Evolutionary conservation across 2,113 vertebrate species (phyloP), one percentile per base, ranked within the genome.

Genomic region (Rhinoptilus africanus): DNA sequence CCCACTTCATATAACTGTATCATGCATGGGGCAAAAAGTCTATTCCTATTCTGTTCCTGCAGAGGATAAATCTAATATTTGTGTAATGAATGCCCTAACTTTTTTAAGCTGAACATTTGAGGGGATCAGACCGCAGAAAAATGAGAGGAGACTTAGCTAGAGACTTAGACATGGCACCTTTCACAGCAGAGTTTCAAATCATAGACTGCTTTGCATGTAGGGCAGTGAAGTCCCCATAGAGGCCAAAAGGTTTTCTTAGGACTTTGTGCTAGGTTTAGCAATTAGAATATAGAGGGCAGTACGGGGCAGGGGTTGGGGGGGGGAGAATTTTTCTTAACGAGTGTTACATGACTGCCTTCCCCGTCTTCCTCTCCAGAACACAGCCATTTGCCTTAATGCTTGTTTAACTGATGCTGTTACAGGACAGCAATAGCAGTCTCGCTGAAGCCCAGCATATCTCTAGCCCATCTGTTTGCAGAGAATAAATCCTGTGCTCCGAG

Each of bases 261-360:
- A 35, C 17, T 73, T n/a, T 50, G 22, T 73, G 14, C 27, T 76
- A 53, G 34, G 19, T 74, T 90, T 69, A 80, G 32, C 19, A 62
- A 47, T 57, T 47, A 71, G 12, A 53, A 73, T 45, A 64, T 1
- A 64, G 66, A 45, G 19, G 51, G 43, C 68, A 4, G 14, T 63
- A 21, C 1, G 3, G 26, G 4, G 6, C 2, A 7, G 7, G 11
- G 6, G 2, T 7, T 10, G 5, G 16, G 1, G 13, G 1, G 13
- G 2, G 10, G 16, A 54, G 43, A 68, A 10, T 48, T 73, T 88
- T 83, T 59, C 39, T 79, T 90, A 79, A 48, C 0, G 1, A 47
- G 11, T 82, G 41, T 56, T 66, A 73, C 73, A 69, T 34, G 4
- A 26, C 24, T 88, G 34, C 35, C 28, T 88, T 88, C 21, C 14